Evolutionary conservation across 2,888 invertebrate genomes (phyloP).

Genomic region (Leptinotarsa rubiginosa): DNA sequence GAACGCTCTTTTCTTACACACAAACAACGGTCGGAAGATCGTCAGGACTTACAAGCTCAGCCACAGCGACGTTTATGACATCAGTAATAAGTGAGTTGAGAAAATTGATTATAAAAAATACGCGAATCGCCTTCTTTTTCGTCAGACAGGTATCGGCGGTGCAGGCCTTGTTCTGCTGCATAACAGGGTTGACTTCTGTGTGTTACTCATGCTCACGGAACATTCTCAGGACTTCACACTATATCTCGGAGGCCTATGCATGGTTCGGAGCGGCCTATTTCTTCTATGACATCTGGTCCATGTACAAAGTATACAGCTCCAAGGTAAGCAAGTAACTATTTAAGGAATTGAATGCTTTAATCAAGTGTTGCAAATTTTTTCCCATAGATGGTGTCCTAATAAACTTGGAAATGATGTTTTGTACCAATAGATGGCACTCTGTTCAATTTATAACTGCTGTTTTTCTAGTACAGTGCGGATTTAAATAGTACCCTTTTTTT

Average conservation of each 20-base stretch:
- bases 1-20: conserved; percentile 73
- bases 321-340: conserved; percentile 34
- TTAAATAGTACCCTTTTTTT: too few species aligned
- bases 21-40: conserved; percentile 71
- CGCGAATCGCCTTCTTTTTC: too few species aligned
- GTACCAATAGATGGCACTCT: background rate
- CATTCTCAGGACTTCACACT: conserved; percentile 77
- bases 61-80: conserved; percentile 77
- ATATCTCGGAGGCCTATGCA: conserved; percentile 80
- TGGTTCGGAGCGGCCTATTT: conserved; percentile 85
- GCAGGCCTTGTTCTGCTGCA: conserved; percentile 76
- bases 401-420: background rate
- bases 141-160: conserved; percentile 78
- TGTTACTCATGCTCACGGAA: conserved; percentile 77
- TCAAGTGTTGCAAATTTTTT: background rate
- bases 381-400: background rate
- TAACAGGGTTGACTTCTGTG: conserved; percentile 76
- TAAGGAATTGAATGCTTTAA: too few species aligned
- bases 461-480: too few species aligned
- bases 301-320: conserved; percentile 76
- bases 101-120: too few species aligned
- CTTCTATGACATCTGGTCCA: conserved; percentile 84
- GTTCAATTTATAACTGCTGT: too few species aligned
- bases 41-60: conserved; percentile 75
- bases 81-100: conserved; percentile 78